Conservation (phyloP, 2,113 vertebrate species). For the Motacilla alba region DNA sequence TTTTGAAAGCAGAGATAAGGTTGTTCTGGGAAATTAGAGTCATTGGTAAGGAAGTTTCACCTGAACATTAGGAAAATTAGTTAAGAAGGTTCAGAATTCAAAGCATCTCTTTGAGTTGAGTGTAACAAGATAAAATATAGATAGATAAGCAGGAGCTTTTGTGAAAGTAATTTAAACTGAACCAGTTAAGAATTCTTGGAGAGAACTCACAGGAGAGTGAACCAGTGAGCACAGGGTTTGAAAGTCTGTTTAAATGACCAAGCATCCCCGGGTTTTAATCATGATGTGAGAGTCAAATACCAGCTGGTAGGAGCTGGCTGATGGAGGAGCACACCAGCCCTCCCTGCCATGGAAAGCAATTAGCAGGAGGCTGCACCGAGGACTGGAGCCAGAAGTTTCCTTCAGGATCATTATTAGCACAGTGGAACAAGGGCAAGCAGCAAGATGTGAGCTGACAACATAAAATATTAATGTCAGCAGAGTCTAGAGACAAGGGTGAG, state of each 20-base stretch:
- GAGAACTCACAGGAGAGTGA: background rate
- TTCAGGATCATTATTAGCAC: background rate
- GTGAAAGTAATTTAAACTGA: slow-evolving; percentile 14
- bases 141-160: slow-evolving; percentile 25
- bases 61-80: slow-evolving; percentile 26
- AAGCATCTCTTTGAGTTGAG: background rate
- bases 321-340: background rate
- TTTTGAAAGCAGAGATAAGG: slow-evolving; percentile 19
- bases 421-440: slow-evolving; percentile 4
- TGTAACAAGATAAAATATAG: slow-evolving; percentile 11
- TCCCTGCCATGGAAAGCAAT: background rate
- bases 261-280: background rate
- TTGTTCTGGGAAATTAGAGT: slow-evolving; percentile 22
- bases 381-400: background rate
- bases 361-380: background rate
- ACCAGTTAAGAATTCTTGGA: slow-evolving; percentile 1
- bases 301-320: background rate
- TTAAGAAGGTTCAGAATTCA: slow-evolving; percentile 25
- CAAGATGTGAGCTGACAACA: slow-evolving; percentile 9
- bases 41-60: background rate
- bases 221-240: background rate
- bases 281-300: background rate
- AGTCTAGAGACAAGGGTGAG: background rate
- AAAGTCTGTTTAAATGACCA: background rate
- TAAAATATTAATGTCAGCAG: slow-evolving; percentile 5